Conservation (phyloP, 2,113 vertebrate genomes). For the Blennius ocellaris region DNA sequence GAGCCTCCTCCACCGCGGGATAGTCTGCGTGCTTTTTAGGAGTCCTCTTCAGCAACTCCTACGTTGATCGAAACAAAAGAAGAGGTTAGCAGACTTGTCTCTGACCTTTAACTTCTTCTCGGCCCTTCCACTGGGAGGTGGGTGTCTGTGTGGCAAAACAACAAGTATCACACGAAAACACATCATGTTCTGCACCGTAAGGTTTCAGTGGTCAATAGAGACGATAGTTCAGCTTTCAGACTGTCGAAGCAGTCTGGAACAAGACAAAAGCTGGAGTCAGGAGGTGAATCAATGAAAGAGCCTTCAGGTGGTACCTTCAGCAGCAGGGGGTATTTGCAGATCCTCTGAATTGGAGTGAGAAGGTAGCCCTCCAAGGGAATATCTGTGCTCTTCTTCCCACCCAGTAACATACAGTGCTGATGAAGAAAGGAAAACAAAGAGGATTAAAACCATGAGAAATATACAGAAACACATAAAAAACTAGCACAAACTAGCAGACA, state of each 20-base stretch:
- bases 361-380: conserved; percentile 97
- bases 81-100: not conserved
- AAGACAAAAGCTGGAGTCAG: not conserved
- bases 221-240: not conserved
- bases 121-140: not conserved
- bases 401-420: conserved; percentile 97
- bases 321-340: conserved; percentile 98
- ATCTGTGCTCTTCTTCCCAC: conserved; percentile 97
- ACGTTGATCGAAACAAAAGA: not conserved
- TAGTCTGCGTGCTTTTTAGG: conserved; percentile 94
- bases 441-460: not conserved
- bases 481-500: not conserved
- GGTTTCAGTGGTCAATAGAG: not conserved
- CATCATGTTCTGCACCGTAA: not conserved
- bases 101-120: conserved; percentile 13
- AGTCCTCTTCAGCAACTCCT: conserved; percentile 97
- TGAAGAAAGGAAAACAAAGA: conserved; percentile 33
- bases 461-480: not conserved
- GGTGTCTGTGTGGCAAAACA: not conserved
- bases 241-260: not conserved
- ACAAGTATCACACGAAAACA: not conserved
- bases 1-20: conserved; percentile 91
- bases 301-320: conserved; percentile 87
- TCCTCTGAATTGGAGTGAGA: conserved; percentile 96
- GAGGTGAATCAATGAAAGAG: too few species aligned